Evolutionary conservation across 2,113 vertebrate genomes (phyloP).

Genomic region (Melanotaenia duboulayi): DNA sequence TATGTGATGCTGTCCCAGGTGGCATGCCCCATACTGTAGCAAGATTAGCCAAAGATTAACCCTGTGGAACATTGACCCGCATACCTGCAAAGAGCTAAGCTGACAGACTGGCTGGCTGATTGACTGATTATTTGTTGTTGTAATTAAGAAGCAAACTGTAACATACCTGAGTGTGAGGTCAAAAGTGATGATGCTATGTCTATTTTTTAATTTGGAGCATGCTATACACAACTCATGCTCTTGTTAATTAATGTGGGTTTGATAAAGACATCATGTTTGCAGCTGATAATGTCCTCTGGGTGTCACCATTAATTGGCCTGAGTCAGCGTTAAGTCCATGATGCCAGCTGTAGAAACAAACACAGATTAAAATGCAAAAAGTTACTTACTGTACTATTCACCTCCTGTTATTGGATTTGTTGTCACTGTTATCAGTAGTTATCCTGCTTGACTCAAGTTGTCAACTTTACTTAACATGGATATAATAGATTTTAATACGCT

Average conservation of each 20-base stretch:
- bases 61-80: constrained; percentile 85
- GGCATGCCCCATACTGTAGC: constrained; percentile 75
- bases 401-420: background rate
- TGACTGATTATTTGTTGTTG: constrained; percentile 69
- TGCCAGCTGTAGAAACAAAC: constrained; percentile 56
- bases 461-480: background rate
- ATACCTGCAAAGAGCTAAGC: constrained; percentile 79
- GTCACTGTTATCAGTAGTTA: background rate
- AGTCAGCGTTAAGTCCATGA: constrained; percentile 55
- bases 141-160: constrained; percentile 78
- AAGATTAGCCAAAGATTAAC: constrained; percentile 89
- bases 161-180: constrained; percentile 14
- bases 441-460: background rate
- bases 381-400: constrained; percentile 45
- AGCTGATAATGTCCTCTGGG: constrained; percentile 14
- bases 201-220: background rate
- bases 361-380: constrained; percentile 57
- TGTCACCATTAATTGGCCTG: constrained; percentile 71
- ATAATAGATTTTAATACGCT: no score
- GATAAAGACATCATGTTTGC: background rate
- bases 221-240: no score
- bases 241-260: background rate
- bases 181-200: background rate
- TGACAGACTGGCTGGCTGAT: constrained; percentile 52
- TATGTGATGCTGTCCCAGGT: constrained; percentile 67